These are phyloP conservation scores for Caenorhabditis becei DNA, from an alignment of 2,888 invertebrate species.

Conservation along the genomic window DNA sequence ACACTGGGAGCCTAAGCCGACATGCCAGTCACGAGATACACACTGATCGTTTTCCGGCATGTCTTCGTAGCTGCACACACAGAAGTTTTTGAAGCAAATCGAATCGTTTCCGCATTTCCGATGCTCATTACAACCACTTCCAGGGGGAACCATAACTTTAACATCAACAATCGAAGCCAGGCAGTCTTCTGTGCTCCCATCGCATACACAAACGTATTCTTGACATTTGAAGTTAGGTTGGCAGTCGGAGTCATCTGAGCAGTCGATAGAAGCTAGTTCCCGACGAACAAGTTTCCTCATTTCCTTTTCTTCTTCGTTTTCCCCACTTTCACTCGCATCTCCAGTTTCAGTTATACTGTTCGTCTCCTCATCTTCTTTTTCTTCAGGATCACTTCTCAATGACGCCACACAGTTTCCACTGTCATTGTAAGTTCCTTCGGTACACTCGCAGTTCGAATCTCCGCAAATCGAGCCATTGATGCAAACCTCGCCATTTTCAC, in stretches of 20 bases:
- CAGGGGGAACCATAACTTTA: slow-evolving; percentile 30
- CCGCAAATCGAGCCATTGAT: slow-evolving; percentile 71
- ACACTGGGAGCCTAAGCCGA: slow-evolving; percentile 65
- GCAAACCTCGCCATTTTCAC: slow-evolving; percentile 77
- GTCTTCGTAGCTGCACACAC: slow-evolving; percentile 68
- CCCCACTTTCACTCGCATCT: slow-evolving; percentile 12
- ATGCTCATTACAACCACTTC: slow-evolving; percentile 47
- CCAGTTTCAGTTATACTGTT: neutral
- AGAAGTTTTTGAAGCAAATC: slow-evolving; percentile 65
- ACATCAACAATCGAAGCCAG: slow-evolving; percentile 18
- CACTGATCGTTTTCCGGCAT: slow-evolving; percentile 65
- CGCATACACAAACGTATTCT: slow-evolving; percentile 64
- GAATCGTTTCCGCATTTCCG: slow-evolving; percentile 65
- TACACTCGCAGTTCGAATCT: slow-evolving; percentile 51
- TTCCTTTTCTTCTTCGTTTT: slow-evolving; percentile 11
- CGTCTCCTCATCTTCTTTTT: neutral
- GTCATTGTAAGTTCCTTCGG: slow-evolving; percentile 32
- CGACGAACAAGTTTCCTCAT: slow-evolving; percentile 34
- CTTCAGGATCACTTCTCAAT: slow-evolving; percentile 6
- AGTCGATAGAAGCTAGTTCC: slow-evolving; percentile 48
- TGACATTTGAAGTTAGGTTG: slow-evolving; percentile 58
- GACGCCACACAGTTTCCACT: slow-evolving; percentile 48
- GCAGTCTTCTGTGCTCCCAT: slow-evolving; percentile 54
- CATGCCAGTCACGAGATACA: slow-evolving; percentile 60
- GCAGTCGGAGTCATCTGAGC: slow-evolving; percentile 63